Evolutionary conservation across 2,888 invertebrate species (phyloP).

Genomic region (Polymixis flavicincta): DNA sequence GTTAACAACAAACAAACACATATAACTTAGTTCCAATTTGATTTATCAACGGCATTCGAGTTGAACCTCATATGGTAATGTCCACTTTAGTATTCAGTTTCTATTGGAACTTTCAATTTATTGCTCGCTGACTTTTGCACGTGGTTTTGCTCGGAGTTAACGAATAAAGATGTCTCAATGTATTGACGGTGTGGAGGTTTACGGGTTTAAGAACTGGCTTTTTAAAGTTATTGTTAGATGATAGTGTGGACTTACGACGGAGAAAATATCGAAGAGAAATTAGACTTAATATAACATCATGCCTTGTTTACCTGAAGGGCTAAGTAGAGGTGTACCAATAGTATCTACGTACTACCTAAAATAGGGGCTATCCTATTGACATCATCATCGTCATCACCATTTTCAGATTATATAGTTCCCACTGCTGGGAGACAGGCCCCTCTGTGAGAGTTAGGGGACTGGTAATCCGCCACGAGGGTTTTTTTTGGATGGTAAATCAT

Average conservation of each 20-base stretch:
- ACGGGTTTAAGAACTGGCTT: not conserved
- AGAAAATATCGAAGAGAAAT: not conserved
- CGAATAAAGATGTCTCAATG: slow-evolving; percentile 16
- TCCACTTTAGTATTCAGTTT: slow-evolving; percentile 58
- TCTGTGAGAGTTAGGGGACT: no score
- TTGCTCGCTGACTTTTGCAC: slow-evolving; percentile 32
- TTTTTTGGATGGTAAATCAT: no score
- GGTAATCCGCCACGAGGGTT: no score
- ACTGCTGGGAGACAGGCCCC: no score
- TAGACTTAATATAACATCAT: not conserved
- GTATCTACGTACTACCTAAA: no score
- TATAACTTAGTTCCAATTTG: slow-evolving; percentile 58
- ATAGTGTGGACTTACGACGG: not conserved
- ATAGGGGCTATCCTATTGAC: not conserved
- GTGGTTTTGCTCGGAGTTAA: slow-evolving; percentile 2
- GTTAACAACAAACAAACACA: slow-evolving; percentile 48
- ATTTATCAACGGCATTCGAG: slow-evolving; percentile 58
- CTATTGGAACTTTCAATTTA: slow-evolving; percentile 64
- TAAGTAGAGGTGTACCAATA: no score
- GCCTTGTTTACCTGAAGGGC: not conserved
- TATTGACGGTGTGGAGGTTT: not conserved
- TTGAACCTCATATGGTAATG: slow-evolving; percentile 60
- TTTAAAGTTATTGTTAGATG: not conserved
- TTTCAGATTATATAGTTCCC: no score
- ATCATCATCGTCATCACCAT: not conserved